Evolutionary conservation across 2,888 invertebrate genomes (phyloP).

Genomic region (Sialis fuliginosa): DNA sequence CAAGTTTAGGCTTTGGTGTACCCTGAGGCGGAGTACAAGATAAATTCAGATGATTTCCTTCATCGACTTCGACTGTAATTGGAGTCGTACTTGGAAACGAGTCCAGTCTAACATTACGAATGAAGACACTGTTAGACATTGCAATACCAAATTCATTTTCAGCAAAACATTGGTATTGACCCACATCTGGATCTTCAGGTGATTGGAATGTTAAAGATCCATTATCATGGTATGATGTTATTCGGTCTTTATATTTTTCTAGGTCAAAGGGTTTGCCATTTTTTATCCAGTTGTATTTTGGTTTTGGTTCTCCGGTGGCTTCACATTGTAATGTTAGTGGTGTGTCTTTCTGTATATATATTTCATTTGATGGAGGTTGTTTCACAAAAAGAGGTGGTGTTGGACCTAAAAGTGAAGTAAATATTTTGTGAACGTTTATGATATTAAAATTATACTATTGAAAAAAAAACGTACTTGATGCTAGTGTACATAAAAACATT

Average conservation of each 20-base stretch:
- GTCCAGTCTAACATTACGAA: conserved; percentile 79
- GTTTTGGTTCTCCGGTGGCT: conserved; percentile 88
- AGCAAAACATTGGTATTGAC: conserved; percentile 92
- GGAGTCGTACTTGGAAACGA: conserved; percentile 60
- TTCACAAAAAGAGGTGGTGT: conserved; percentile 84
- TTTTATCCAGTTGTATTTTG: conserved; percentile 84
- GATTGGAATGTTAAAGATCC: conserved; percentile 83
- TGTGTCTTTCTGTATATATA: conserved; percentile 81
- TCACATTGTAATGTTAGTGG: conserved; percentile 93
- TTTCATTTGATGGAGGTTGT: conserved; percentile 81
- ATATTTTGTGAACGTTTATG: not conserved
- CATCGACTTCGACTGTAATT: conserved; percentile 38
- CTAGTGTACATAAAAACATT: not conserved
- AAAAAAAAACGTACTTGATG: conserved; percentile 11
- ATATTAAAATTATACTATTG: not conserved
- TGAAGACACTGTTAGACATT: conserved; percentile 87
- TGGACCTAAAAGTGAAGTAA: conserved; percentile 38
- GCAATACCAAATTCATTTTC: conserved; percentile 86
- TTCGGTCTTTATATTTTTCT: conserved; percentile 85
- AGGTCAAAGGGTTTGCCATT: conserved; percentile 92
- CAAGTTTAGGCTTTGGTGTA: conserved; percentile 87
- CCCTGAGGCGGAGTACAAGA: conserved; percentile 89
- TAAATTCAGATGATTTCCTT: conserved; percentile 78
- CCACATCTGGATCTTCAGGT: conserved; percentile 81
- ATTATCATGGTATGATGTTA: conserved; percentile 83